Evolutionary conservation across 1,140 invertebrate species (phyloP).

Genomic region (Drosophila bipectinata): DNA sequence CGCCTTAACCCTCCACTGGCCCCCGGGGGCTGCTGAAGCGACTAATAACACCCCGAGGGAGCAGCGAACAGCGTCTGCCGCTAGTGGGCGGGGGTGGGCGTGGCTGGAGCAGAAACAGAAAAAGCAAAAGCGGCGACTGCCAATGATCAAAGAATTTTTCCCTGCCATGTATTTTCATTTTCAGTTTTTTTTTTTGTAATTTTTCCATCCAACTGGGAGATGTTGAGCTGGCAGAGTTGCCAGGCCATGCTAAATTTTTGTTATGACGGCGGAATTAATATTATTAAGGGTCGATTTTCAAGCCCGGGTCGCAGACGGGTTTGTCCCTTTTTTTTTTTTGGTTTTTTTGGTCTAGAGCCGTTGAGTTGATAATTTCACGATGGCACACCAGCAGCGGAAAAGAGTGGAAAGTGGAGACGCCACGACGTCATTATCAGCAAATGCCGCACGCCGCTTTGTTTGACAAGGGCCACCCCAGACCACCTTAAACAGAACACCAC

Average conservation of each 20-base stretch:
- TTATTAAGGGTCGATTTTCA: conserved; percentile 75
- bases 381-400: conserved; percentile 30
- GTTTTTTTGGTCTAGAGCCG: conserved; percentile 14
- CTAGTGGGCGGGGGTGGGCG: conserved; percentile 4
- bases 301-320: conserved; percentile 41
- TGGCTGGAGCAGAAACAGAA: conserved; percentile 13
- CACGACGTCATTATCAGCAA: conserved; percentile 62
- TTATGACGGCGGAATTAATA: conserved; percentile 81
- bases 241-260: conserved; percentile 77
- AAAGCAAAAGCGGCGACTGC: conserved; percentile 36
- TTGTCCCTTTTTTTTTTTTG: conserved; percentile 28
- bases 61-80: conserved; percentile 16
- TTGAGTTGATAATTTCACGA: conserved; percentile 72
- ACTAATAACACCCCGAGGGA: conserved; percentile 81
- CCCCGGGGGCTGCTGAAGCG: conserved; percentile 55
- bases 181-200: conserved; percentile 9
- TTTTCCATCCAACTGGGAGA: conserved; percentile 7
- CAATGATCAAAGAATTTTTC: conserved; percentile 79
- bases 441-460: conserved; percentile 66
- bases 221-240: conserved; percentile 19
- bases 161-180: conserved; percentile 50
- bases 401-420: not conserved
- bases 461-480: conserved; percentile 34
- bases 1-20: conserved; percentile 30
- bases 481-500: not conserved